Conservation (phyloP, 2,797 vertebrate species). For the Borostomias antarcticus region DNA sequence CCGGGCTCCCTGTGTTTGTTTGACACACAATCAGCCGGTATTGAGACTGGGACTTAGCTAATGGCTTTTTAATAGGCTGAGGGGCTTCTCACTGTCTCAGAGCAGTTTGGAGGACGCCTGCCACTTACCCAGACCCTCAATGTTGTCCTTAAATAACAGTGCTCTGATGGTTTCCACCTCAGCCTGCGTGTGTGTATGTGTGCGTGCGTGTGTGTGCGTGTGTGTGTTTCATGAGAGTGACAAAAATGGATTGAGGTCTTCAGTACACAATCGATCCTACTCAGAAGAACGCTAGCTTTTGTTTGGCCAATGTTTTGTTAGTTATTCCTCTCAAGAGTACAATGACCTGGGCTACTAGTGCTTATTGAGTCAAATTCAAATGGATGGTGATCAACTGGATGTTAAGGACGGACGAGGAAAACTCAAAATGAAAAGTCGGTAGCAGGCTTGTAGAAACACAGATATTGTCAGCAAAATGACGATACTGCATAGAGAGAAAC, state of each 20-base stretch:
- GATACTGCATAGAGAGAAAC: neutral
- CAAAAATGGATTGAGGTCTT: conserved; percentile 4
- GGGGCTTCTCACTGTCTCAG: conserved; percentile 77
- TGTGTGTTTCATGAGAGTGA: conserved; percentile 2
- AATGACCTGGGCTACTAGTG: too few species aligned
- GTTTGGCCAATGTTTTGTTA: neutral
- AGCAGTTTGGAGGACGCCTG: conserved; percentile 75
- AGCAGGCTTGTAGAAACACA: too few species aligned
- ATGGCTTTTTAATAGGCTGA: conserved; percentile 89
- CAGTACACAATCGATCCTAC: conserved; percentile 6
- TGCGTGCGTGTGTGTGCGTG: conserved; percentile 5
- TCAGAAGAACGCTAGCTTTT: neutral
- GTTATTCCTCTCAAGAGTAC: neutral
- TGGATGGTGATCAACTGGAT: too few species aligned
- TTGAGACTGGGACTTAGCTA: conserved; percentile 85
- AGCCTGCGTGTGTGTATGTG: neutral
- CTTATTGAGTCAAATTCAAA: too few species aligned
- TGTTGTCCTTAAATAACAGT: conserved; percentile 30
- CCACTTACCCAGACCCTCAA: conserved; percentile 45
- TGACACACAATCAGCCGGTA: conserved; percentile 60
- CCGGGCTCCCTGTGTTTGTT: conserved; percentile 40
- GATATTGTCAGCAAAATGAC: too few species aligned
- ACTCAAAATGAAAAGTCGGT: too few species aligned
- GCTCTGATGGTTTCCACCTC: conserved; percentile 4
- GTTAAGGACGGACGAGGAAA: neutral